Evolutionary conservation across 2,113 vertebrate genomes (phyloP), one percentile per base, ranked within the genome.

Genomic region (Tachysurus vachellii): DNA sequence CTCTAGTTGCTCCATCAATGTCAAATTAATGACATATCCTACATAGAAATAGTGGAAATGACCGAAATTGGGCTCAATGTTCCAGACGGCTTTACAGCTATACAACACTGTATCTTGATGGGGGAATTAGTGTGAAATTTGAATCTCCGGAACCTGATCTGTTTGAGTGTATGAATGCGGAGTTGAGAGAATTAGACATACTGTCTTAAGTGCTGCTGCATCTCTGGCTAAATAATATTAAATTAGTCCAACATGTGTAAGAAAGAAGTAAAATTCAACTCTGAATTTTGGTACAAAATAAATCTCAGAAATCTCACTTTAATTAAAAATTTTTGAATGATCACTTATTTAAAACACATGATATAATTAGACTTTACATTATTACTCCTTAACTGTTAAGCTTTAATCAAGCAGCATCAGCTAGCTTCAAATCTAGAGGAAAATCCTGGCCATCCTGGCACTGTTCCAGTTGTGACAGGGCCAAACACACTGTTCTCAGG

Each of bases 401-500:
- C 13, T 80, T 42, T 80, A 56, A 80, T 44, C 17, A 70, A 68
- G 17, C 10, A 23, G 11, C 73, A 64, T 75, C 36, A 26, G 42
- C 7, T 62, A 61, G 14, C 10, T 85, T 66, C 17, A 50, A 36
- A 76, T 47, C 75, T 16, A 26, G 31, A 68, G 70, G 62, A 28
- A 36, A 82, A 62, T 26, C 53, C 68, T 23, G 68, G 44, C 66
- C 53, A 16, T 44, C 14, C 16, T 82, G 86, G 79, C 26, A 23
- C 8, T 13, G 26, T 61, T 82, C 50, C 81, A 87, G 71, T 53
- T 62, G 80, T 66, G 57, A 54, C 42, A 57, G 81, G 47, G 82
- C 59, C 71, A 36, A 31, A 66, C 3, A 80, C 56, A 36, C 84
- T 80, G 57, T 77, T 71, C 73, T 80, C 42, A 47, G 59, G 77